Conservation (phyloP, 2,888 invertebrate species). For the Drosophila tripunctata region DNA sequence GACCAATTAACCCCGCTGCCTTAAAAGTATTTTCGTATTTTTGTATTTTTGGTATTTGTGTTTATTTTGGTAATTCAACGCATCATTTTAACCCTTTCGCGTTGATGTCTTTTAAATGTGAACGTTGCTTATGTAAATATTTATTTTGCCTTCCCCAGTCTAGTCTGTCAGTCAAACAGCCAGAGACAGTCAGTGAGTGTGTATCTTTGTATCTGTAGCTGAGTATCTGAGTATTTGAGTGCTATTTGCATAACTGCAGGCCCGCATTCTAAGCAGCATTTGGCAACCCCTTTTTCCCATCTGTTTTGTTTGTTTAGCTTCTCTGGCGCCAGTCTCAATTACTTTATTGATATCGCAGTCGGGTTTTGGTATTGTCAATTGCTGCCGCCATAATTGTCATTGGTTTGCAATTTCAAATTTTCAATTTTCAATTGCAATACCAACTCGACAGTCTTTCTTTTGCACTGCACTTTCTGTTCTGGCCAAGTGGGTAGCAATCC, state of each 20-base stretch:
- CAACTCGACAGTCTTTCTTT: conserved; percentile 2
- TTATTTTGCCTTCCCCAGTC: conserved; percentile 43
- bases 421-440: conserved; percentile 45
- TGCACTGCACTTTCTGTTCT: conserved; percentile 4
- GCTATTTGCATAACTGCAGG: conserved; percentile 62
- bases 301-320: conserved; percentile 49
- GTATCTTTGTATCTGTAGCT: conserved; percentile 27
- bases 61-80: conserved; percentile 77
- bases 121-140: conserved; percentile 72
- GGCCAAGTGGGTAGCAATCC: conserved; percentile 10
- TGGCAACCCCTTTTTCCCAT: conserved; percentile 44
- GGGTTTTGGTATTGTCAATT: neutral
- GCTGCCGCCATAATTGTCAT: conserved; percentile 46
- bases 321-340: conserved; percentile 75
- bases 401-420: conserved; percentile 34
- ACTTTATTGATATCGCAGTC: conserved; percentile 69
- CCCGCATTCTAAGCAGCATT: conserved; percentile 48
- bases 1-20: conserved; percentile 62
- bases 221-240: conserved; percentile 11
- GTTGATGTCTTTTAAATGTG: conserved; percentile 72
- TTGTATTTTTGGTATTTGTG: conserved; percentile 62
- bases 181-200: conserved; percentile 20
- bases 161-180: conserved; percentile 16
- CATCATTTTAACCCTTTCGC: conserved; percentile 69
- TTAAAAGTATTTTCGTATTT: neutral